Percentiles rank a stretch among this genome's conserved stretches.
Evolutionary conservation across 2,113 vertebrate genomes (phyloP).

Genomic region (Xerus inauris): DNA sequence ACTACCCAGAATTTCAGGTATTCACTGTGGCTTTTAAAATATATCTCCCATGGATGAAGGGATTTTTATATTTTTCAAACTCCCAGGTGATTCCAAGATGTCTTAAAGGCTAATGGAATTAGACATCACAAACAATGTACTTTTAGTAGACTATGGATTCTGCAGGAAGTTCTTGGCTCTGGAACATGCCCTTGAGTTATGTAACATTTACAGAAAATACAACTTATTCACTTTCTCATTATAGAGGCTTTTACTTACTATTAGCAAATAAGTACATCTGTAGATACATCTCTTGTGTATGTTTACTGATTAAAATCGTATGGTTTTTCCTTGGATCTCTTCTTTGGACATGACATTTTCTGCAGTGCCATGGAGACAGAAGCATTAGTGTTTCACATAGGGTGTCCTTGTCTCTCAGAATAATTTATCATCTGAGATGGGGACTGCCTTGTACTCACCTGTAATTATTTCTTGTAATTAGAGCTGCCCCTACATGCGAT

Average conservation of each 20-base stretch:
- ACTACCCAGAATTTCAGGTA: neutral
- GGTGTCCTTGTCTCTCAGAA: constrained; percentile 31
- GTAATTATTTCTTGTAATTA: constrained; percentile 78
- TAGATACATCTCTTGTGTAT: neutral
- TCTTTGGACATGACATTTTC: constrained; percentile 37
- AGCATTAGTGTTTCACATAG: neutral
- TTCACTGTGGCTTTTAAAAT: neutral
- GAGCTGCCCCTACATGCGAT: constrained; percentile 40
- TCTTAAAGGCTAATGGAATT: constrained; percentile 1
- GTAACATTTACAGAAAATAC: neutral
- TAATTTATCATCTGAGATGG: constrained; percentile 56
- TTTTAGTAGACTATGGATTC: neutral
- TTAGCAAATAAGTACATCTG: neutral
- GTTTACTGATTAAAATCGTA: neutral
- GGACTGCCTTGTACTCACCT: constrained; percentile 48
- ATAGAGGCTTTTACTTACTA: neutral
- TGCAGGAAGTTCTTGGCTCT: neutral
- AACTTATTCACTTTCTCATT: neutral
- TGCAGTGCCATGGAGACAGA: neutral
- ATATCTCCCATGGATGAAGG: no score
- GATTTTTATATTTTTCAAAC: neutral
- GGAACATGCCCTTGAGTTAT: neutral
- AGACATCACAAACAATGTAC: neutral
- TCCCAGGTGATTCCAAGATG: neutral
- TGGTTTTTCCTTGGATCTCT: constrained; percentile 28